Base-by-base conservation (phyloP, 2,113 vertebrate genomes). In the Etia nguti region DNA sequence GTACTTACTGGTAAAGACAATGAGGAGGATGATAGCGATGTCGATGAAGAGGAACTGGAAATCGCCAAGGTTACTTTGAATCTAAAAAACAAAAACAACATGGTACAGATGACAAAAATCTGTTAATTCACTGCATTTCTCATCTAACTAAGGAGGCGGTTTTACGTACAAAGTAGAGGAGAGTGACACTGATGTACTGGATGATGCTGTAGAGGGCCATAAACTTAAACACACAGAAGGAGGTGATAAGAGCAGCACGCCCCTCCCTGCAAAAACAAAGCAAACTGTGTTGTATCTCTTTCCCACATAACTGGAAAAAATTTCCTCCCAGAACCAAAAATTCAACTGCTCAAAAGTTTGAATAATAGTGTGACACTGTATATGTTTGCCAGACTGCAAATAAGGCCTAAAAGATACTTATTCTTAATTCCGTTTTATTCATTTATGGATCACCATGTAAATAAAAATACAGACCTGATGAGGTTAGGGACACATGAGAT, bases 131-230 rank as follows among this genome's bases (percentile, higher is more conserved):
- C 4, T n/a, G 10, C 16, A 68, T 36, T 26, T 84, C n/a, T 83
- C 2, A 34, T 29, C 7, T 41, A 38, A 31, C 5, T 54, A 18
- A 10, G 6, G 2, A 9, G 46, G 38, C 10, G 34, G 68, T 2
- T 29, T 50, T 94, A 97, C 98, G 94, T 95, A 99, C 99, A 4
- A 98, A 99, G 95, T 99, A 99, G 1, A 99, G 97, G 7, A 99
- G 97, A 84, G 97, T 98, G 92, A 99, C 99, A 80, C 97, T 98
- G 95, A 98, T 97, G 92, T 99, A 99, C 93, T 99, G 99, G 95
- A 99, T 99, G 90, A 99, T 98, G 96, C 98, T 99, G 96, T 99
- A 99, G 22, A 99, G 94, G 56, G 98, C 99, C 99, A 99, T 99
- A 94, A 99, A 99, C 93, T 99, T 99, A 94, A 99, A 99, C 20